These are phyloP conservation scores for Chymomyza caudatula DNA, from an alignment of 2,888 invertebrate genomes.

Conservation along the genomic window DNA sequence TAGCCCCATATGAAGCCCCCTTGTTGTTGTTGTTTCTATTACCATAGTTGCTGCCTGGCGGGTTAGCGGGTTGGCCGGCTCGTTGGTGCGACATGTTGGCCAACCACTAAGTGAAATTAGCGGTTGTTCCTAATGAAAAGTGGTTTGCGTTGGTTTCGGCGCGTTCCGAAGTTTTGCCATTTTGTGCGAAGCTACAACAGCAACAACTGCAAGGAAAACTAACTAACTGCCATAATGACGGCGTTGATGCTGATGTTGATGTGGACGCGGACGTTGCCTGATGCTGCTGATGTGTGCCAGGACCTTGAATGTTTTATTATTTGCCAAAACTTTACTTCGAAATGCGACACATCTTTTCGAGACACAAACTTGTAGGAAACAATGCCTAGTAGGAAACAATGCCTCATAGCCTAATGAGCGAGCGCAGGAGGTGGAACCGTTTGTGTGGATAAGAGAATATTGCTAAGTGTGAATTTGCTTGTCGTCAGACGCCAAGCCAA, in stretches of 20 bases:
- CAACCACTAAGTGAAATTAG: slow-evolving; percentile 69
- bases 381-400: too few species aligned
- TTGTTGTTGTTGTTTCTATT: neutral
- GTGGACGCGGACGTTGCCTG: neutral
- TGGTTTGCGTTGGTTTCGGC: slow-evolving; percentile 39
- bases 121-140: slow-evolving; percentile 71
- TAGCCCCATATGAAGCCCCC: neutral
- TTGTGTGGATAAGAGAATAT: neutral
- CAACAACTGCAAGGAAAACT: neutral
- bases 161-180: slow-evolving; percentile 13
- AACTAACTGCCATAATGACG: slow-evolving; percentile 4
- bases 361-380: neutral
- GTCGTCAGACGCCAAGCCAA: slow-evolving; percentile 23
- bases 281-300: neutral
- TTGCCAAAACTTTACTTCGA: neutral
- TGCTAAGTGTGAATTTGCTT: neutral
- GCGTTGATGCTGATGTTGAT: neutral
- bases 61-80: neutral
- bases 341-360: neutral
- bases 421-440: neutral
- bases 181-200: neutral
- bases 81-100: slow-evolving; percentile 55
- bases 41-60: too few species aligned
- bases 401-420: neutral
- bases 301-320: slow-evolving; percentile 20